Evolutionary conservation across 2,797 vertebrate genomes (phyloP).

Genomic region (Aldrovandia affinis): DNA sequence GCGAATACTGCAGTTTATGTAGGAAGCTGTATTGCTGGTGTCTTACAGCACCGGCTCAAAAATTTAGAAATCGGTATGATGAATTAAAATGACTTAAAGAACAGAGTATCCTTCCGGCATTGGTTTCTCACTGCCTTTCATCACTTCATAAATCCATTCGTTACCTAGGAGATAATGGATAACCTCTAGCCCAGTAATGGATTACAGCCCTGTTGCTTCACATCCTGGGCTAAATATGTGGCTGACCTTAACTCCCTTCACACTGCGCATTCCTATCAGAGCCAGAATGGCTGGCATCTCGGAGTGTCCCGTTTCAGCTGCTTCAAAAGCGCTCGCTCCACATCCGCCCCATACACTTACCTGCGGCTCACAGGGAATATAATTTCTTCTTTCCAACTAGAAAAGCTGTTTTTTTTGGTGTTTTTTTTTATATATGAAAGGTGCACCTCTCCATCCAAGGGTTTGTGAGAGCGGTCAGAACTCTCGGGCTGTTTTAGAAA

Average conservation of each 20-base stretch:
- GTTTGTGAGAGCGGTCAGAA: neutral
- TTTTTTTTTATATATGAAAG: too few relatives aligned
- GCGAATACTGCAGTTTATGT: neutral
- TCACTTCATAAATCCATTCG: conserved; percentile 35
- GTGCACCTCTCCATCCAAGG: neutral
- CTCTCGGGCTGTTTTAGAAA: neutral
- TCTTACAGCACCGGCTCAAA: neutral
- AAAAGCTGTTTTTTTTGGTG: neutral
- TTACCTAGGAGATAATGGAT: neutral
- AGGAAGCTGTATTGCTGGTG: neutral
- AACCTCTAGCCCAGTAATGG: neutral
- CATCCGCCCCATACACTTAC: conserved; percentile 16
- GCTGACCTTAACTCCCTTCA: conserved; percentile 45
- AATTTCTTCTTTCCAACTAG: neutral
- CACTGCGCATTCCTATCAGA: conserved; percentile 45
- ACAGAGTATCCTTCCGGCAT: conserved; percentile 31
- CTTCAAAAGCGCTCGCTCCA: conserved; percentile 16
- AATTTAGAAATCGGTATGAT: neutral
- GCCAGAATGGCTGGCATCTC: conserved; percentile 37
- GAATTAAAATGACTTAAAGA: neutral
- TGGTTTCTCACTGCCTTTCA: conserved; percentile 39
- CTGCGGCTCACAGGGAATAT: neutral
- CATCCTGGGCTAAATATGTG: conserved; percentile 62
- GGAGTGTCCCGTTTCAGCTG: conserved; percentile 57
- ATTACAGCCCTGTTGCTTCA: conserved; percentile 60